Evolutionary conservation across 2,888 invertebrate genomes (phyloP).

Genomic region (Furcula furcula): DNA sequence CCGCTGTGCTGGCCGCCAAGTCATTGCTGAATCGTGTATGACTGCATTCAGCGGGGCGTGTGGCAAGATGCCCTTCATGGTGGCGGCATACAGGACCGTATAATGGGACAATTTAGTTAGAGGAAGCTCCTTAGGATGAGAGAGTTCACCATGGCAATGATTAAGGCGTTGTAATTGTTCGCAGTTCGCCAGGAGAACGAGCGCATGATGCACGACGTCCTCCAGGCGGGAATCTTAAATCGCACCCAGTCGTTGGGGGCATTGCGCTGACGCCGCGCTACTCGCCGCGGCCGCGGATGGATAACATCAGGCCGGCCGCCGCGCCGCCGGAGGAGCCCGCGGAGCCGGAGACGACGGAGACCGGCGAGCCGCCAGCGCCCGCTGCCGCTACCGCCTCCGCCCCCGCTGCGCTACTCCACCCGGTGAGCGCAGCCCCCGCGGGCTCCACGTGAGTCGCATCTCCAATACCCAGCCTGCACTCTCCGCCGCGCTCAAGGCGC

Average conservation of each 20-base stretch:
- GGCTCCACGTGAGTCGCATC: slow-evolving; percentile 46
- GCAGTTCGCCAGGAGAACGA: slow-evolving; percentile 95
- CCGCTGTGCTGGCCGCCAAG: too few relatives aligned
- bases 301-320: slow-evolving; percentile 71
- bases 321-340: slow-evolving; percentile 70
- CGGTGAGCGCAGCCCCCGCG: slow-evolving; percentile 15
- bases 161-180: slow-evolving; percentile 73
- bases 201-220: slow-evolving; percentile 90
- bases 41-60: too few relatives aligned
- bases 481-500: not conserved
- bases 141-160: slow-evolving; percentile 35
- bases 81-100: too few relatives aligned
- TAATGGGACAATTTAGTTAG: too few relatives aligned
- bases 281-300: slow-evolving; percentile 73
- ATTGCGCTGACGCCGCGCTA: slow-evolving; percentile 81
- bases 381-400: slow-evolving; percentile 35
- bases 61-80: too few relatives aligned
- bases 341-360: slow-evolving; percentile 37
- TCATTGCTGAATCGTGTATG: too few relatives aligned
- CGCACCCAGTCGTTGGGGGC: slow-evolving; percentile 80
- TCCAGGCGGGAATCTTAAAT: slow-evolving; percentile 83
- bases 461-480: not conserved
- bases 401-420: too few relatives aligned
- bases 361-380: slow-evolving; percentile 18
- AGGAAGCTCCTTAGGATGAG: slow-evolving; percentile 22